phyloP scores from a whole-genome alignment of 2,113 vertebrate genomes.

The Morone saxatilis region DNA sequence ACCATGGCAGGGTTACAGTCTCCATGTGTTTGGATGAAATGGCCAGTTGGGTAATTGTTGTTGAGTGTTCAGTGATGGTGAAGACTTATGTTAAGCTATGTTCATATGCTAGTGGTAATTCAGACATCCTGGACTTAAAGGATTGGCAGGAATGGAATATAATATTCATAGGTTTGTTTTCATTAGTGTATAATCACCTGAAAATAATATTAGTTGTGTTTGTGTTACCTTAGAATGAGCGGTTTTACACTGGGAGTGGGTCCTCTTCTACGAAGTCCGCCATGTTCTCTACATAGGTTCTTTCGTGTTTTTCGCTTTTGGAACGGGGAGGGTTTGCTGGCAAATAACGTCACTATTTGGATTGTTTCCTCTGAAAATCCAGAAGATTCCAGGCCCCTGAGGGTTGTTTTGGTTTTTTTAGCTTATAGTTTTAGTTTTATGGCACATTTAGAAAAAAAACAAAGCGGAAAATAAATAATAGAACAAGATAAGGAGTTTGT shows the following conservation, averaged over 20 bases:
- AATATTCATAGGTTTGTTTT: too few species aligned
- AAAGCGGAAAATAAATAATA: too few species aligned
- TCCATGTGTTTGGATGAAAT: too few species aligned
- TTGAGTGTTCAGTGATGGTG: background rate
- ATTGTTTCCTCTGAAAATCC: background rate
- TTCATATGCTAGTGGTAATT: background rate
- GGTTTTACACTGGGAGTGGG: too few species aligned
- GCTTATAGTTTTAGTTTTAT: background rate
- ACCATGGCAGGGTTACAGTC: background rate
- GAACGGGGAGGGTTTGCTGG: background rate
- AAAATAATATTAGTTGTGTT: too few species aligned
- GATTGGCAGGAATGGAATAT: too few species aligned
- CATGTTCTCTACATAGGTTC: too few species aligned
- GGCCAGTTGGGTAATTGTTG: background rate
- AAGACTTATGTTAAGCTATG: background rate
- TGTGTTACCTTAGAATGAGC: too few species aligned
- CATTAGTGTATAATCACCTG: too few species aligned
- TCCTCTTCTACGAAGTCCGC: too few species aligned
- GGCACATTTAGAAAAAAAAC: background rate
- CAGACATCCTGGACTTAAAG: background rate
- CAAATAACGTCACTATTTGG: background rate
- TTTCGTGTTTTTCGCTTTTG: too few species aligned
- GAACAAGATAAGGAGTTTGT: too few species aligned
- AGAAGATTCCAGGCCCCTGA: background rate
- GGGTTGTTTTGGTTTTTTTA: background rate